Percentiles rank a stretch among this genome's conserved stretches.
phyloP scores from a whole-genome alignment of 2,797 vertebrate species.

The Phataginus tricuspis region DNA sequence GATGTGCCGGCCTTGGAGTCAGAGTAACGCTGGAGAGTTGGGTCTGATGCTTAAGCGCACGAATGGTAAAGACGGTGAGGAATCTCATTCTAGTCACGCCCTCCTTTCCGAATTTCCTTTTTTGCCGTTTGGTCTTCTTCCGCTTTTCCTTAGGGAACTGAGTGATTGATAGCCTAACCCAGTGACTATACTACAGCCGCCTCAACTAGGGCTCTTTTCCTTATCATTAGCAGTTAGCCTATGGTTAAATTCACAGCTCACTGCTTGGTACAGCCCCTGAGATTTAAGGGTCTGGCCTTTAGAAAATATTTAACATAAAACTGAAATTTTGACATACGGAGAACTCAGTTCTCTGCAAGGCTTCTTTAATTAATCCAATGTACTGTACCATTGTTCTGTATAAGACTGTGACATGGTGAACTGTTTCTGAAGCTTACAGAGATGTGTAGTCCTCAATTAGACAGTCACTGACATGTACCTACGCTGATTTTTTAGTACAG shows the following conservation, averaged over 20 bases:
- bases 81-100: slow-evolving; percentile 90
- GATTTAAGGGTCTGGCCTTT: slow-evolving; percentile 95
- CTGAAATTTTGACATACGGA: slow-evolving; percentile 93
- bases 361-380: slow-evolving; percentile 92
- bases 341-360: slow-evolving; percentile 89
- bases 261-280: slow-evolving; percentile 92
- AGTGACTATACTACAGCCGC: slow-evolving; percentile 91
- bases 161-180: slow-evolving; percentile 94
- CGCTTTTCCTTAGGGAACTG: slow-evolving; percentile 87
- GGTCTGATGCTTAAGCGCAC: slow-evolving; percentile 78
- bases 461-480: slow-evolving; percentile 84
- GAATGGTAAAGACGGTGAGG: slow-evolving; percentile 85
- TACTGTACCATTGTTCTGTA: slow-evolving; percentile 87
- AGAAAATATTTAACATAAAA: slow-evolving; percentile 96
- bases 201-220: slow-evolving; percentile 90
- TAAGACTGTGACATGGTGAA: slow-evolving; percentile 86
- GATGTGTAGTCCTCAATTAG: slow-evolving; percentile 88
- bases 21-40: slow-evolving; percentile 74
- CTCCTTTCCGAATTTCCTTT: slow-evolving; percentile 89
- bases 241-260: slow-evolving; percentile 94
- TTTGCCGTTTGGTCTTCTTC: slow-evolving; percentile 90
- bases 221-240: slow-evolving; percentile 96
- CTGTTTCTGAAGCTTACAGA: slow-evolving; percentile 86
- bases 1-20: slow-evolving; percentile 75
- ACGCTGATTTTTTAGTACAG: slow-evolving; percentile 75